These are phyloP conservation scores for Setophaga petechia DNA, from an alignment of 2,113 vertebrate species.

Conservation along the genomic window DNA sequence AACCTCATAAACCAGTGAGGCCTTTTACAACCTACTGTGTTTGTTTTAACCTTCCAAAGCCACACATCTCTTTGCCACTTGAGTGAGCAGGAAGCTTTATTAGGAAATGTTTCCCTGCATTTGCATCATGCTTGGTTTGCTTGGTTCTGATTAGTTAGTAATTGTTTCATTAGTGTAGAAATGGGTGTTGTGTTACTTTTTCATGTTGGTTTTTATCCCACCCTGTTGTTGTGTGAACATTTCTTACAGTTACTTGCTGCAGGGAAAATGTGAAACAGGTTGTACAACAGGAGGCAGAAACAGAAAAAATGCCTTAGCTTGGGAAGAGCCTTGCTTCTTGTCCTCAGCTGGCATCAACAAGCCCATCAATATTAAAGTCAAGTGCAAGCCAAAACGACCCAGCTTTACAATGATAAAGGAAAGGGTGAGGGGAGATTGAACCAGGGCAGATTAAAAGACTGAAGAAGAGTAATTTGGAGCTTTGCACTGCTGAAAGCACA, in stretches of 20 bases:
- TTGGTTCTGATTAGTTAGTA: background rate
- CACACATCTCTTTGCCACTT: background rate
- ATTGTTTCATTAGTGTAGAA: slow-evolving; percentile 30
- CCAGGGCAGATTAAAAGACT: background rate
- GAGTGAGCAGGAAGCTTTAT: background rate
- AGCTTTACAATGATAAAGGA: background rate
- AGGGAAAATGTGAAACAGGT: background rate
- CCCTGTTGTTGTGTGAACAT: background rate
- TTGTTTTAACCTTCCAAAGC: background rate
- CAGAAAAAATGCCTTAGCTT: background rate
- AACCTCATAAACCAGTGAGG: background rate
- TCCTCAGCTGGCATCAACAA: background rate
- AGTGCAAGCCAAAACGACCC: background rate
- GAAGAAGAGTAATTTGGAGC: background rate
- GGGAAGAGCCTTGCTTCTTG: background rate
- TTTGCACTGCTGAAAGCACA: background rate
- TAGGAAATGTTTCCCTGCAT: background rate
- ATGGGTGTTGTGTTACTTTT: background rate
- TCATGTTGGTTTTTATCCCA: background rate
- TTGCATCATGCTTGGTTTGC: background rate
- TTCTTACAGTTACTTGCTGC: background rate
- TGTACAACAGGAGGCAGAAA: background rate
- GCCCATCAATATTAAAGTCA: background rate
- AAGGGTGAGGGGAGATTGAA: background rate
- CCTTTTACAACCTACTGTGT: background rate